These are phyloP conservation scores for Macquaria australasica DNA, from an alignment of 2,113 vertebrate species.

Conservation along the genomic window DNA sequence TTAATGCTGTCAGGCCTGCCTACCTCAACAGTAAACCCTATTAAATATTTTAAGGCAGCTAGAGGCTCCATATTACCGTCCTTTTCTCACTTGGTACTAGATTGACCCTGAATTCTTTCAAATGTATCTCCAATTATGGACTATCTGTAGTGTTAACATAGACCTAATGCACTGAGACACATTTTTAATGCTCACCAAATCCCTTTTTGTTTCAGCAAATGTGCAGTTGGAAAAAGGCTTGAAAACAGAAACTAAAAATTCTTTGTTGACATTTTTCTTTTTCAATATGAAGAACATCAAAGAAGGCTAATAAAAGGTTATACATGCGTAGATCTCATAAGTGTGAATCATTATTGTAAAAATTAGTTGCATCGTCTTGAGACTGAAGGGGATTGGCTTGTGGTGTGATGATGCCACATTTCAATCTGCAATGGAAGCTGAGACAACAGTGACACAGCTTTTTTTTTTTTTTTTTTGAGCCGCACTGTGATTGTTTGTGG, in stretches of 20 bases:
- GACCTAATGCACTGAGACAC: not conserved
- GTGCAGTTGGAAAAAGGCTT: not conserved
- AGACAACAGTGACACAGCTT: conserved; percentile 27
- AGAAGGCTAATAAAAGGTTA: not conserved
- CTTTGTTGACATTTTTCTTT: not conserved
- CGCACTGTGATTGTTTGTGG: not conserved
- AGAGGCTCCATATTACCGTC: not conserved
- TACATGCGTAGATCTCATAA: not conserved
- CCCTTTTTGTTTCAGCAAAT: not conserved
- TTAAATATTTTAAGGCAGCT: not conserved
- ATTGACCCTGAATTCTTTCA: not conserved
- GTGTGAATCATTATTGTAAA: not conserved
- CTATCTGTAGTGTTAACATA: not conserved
- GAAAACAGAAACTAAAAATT: not conserved
- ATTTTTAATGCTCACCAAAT: not conserved
- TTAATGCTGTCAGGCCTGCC: no score
- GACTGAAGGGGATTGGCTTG: not conserved
- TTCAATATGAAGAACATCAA: not conserved
- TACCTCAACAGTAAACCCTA: not conserved
- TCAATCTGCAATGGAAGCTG: conserved; percentile 1
- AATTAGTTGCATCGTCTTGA: not conserved
- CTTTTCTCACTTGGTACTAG: not conserved
- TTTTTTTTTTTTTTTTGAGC: not conserved
- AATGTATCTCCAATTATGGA: not conserved
- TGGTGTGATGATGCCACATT: not conserved